A percentile compares a stretch with the other conserved stretches of the same genome.
Conservation (phyloP, 2,797 vertebrate genomes). For the Lerista edwardsae region DNA sequence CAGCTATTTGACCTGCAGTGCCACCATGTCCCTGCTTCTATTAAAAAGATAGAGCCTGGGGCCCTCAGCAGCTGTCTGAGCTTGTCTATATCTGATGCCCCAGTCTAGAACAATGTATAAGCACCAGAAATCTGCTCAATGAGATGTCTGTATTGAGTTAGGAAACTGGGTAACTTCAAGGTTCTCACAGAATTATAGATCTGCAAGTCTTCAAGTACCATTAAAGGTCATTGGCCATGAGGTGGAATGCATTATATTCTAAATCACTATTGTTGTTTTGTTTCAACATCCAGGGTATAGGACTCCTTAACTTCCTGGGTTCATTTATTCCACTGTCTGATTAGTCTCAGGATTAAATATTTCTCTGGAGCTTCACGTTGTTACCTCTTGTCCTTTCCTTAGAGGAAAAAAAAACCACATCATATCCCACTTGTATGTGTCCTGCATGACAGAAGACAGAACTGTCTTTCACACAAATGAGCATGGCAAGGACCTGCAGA, state of each 20-base stretch:
- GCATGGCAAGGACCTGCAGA: neutral
- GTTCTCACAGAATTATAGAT: neutral
- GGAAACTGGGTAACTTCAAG: neutral
- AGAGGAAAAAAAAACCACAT: neutral
- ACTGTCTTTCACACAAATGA: neutral
- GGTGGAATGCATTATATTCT: conserved; percentile 10
- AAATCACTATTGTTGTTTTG: conserved; percentile 1
- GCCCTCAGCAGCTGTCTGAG: too few relatives aligned
- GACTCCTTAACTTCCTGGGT: neutral
- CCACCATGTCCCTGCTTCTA: too few relatives aligned
- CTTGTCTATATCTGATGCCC: too few relatives aligned
- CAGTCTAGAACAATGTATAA: neutral
- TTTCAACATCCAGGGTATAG: neutral
- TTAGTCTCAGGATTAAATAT: neutral
- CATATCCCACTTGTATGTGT: neutral
- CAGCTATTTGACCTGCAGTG: too few relatives aligned
- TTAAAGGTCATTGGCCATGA: conserved; percentile 18
- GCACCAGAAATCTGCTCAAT: neutral
- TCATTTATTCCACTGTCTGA: neutral
- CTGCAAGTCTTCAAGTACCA: neutral
- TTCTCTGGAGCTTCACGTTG: neutral
- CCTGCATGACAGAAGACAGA: neutral
- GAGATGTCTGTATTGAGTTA: neutral
- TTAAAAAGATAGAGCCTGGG: too few relatives aligned
- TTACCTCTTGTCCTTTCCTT: neutral